Conservation (phyloP, 1,140 invertebrate genomes). For the Homalodisca vitripennis region DNA sequence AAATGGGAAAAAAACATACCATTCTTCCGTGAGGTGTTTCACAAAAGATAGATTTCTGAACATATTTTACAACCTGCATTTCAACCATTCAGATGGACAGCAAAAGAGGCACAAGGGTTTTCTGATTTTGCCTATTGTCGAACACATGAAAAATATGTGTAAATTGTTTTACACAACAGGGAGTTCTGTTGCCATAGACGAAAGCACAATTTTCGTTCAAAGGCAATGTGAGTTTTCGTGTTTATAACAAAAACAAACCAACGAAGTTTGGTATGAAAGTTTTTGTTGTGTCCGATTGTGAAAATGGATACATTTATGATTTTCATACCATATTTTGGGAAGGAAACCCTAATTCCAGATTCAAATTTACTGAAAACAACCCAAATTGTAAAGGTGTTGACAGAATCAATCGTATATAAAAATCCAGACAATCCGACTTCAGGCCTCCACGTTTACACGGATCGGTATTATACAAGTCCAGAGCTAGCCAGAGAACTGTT, state of each 20-base stretch:
- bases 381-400: not conserved
- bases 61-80: slow-evolving; percentile 17
- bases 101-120: not conserved
- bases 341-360: not conserved
- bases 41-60: not conserved
- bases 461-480: slow-evolving; percentile 20
- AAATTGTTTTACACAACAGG: not conserved
- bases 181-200: not conserved
- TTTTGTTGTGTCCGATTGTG: not conserved
- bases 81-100: not conserved
- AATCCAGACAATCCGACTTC: not conserved
- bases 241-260: slow-evolving; percentile 16
- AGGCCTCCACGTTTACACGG: not conserved
- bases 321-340: slow-evolving; percentile 16
- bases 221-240: not conserved
- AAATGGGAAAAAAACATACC: not conserved
- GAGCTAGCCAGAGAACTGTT: slow-evolving; percentile 1
- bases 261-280: slow-evolving; percentile 20
- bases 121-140: not conserved
- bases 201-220: slow-evolving; percentile 11
- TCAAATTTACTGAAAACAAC: slow-evolving; percentile 19
- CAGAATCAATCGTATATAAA: not conserved
- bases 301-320: slow-evolving; percentile 15
- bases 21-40: slow-evolving; percentile 9
- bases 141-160: slow-evolving; percentile 10